These are phyloP conservation scores for Verasper variegatus DNA, from an alignment of 2,113 vertebrate species.

Conservation along the genomic window DNA sequence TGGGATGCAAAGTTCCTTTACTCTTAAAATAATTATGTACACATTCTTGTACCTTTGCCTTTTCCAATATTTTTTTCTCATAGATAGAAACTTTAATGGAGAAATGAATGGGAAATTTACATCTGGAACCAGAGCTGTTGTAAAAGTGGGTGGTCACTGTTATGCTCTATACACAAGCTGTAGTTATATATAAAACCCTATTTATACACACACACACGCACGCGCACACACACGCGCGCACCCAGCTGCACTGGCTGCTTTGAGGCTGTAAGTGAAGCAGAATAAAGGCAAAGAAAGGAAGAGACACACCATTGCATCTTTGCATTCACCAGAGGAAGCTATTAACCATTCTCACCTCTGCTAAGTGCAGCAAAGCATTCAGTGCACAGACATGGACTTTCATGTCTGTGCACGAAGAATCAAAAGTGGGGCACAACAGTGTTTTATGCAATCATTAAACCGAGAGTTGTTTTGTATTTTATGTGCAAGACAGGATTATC, in stretches of 20 bases:
- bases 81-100: too few species aligned
- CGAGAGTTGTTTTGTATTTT: neutral
- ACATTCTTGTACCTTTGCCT: too few species aligned
- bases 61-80: too few species aligned
- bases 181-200: too few species aligned
- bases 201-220: too few species aligned
- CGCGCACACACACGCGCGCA: neutral
- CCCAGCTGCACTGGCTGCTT: neutral
- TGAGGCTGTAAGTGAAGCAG: slow-evolving; percentile 39
- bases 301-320: slow-evolving; percentile 32
- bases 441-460: slow-evolving; percentile 27
- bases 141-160: too few species aligned
- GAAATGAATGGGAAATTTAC: too few species aligned
- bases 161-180: neutral
- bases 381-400: slow-evolving; percentile 19
- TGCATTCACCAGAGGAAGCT: slow-evolving; percentile 51
- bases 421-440: slow-evolving; percentile 45
- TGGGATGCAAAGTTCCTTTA: too few species aligned
- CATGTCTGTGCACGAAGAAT: slow-evolving; percentile 40
- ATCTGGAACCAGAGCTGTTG: too few species aligned
- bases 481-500: neutral
- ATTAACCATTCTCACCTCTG: slow-evolving; percentile 68
- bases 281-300: slow-evolving; percentile 43
- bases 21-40: too few species aligned
- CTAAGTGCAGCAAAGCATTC: slow-evolving; percentile 53